Percentiles rank a stretch among this genome's conserved stretches.
phyloP scores from a whole-genome alignment of 2,113 vertebrate species.

The Phrynosoma platyrhinos region DNA sequence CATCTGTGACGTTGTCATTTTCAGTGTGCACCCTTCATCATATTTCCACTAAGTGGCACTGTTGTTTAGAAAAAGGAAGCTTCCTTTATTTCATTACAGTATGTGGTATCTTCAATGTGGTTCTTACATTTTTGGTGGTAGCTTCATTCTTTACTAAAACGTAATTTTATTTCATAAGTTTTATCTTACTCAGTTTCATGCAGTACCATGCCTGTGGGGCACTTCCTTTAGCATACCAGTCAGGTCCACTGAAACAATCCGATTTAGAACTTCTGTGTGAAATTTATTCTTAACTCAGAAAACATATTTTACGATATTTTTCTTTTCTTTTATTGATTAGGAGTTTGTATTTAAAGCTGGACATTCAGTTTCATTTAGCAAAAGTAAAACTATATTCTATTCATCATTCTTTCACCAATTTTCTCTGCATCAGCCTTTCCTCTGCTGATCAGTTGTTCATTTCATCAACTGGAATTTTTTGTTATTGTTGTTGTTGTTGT shows the following conservation, averaged over 20 bases:
- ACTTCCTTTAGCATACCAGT: background rate
- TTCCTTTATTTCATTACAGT: background rate
- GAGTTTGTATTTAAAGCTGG: conserved; percentile 24
- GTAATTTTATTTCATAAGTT: rapidly evolving
- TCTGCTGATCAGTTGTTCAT: background rate
- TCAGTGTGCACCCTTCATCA: conserved; percentile 48
- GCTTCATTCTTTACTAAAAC: background rate
- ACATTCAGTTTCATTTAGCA: background rate
- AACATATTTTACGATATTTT: background rate
- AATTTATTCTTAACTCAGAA: background rate
- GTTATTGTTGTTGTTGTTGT: too few species aligned
- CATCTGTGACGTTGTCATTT: conserved; percentile 46
- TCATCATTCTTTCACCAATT: background rate
- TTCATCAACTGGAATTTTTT: background rate
- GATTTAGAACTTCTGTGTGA: background rate
- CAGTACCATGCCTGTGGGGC: background rate
- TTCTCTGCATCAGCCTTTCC: background rate
- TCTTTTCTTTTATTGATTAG: background rate
- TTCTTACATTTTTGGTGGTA: background rate
- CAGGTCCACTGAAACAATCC: background rate
- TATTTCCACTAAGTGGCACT: conserved; percentile 77
- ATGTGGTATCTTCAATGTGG: background rate
- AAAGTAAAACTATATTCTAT: background rate
- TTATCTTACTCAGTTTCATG: background rate
- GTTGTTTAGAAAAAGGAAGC: conserved; percentile 66